Evolutionary conservation across 2,113 vertebrate species (phyloP), one percentile per base, ranked within the genome.

Genomic region (Eulemur macaco): DNA sequence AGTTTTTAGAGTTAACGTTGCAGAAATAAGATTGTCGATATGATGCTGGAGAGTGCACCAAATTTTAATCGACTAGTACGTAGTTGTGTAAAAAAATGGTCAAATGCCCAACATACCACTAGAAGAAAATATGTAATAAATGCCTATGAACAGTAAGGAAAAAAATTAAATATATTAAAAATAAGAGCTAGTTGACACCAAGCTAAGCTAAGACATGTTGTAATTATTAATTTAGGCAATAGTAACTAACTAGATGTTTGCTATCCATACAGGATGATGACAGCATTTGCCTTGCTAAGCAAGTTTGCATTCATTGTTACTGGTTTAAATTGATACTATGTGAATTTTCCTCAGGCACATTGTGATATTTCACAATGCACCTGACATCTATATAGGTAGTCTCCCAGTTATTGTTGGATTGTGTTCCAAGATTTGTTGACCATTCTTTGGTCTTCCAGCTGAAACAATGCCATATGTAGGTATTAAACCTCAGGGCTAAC

Each of bases 201-300:
- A 77, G 45, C n/a, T 68, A 63, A 96, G 31, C 1, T 42, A 86
- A 86, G 15, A 45, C 64, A 85, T 91, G n/a, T 63, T 95, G 52
- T 88, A 89, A 95, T 94, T 89, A 91, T 92, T 95, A 94, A 92
- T 80, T 68, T 86, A 88, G 81, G 63, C 54, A 92, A 66, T 63
- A 92, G 47, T 1, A 0, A 74, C 87, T 76, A 82, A 52, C 71
- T 58, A 86, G 81, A 37, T 66, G 23, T 88, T 97, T 96, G 52
- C 81, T 91, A 12, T 52, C 69, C 76, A 81, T 87, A 71, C 64
- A 87, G 82, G 90, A 91, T 37, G 95, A 86, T 3, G 0, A 94
- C 0, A 8, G 54, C 78, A 12, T n/a, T 98, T 95, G 69, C 66
- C 85, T 27, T 13, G 93, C 47, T 78, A 82, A 90, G 60, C 87